Evolutionary conservation across 2,113 vertebrate species (phyloP).

Genomic region (Spea multiplicata): DNA sequence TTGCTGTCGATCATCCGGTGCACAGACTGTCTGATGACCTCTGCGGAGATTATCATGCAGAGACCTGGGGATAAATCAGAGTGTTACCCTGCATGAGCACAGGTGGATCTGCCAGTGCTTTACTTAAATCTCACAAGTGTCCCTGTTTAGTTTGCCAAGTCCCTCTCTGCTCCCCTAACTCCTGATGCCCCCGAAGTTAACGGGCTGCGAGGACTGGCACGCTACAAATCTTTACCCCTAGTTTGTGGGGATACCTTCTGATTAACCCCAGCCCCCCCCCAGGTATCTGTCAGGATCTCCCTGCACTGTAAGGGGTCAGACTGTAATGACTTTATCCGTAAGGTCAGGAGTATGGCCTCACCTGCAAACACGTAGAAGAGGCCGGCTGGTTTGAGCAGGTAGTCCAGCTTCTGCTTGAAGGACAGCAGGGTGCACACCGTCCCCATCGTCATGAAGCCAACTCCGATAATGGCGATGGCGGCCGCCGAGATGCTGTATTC

Average conservation of each 20-base stretch:
- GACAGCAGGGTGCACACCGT: slow-evolving; percentile 76
- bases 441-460: slow-evolving; percentile 83
- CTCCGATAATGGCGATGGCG: slow-evolving; percentile 90
- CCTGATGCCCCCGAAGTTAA: too few species aligned
- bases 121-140: too few species aligned
- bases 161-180: too few species aligned
- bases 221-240: too few species aligned
- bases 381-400: slow-evolving; percentile 88
- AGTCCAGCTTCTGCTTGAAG: slow-evolving; percentile 79
- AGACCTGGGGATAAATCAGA: slow-evolving; percentile 69
- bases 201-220: too few species aligned
- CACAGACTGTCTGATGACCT: slow-evolving; percentile 94
- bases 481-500: slow-evolving; percentile 98
- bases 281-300: too few species aligned
- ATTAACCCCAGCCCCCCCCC: too few species aligned
- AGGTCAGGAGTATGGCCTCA: slow-evolving; percentile 49
- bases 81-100: background rate
- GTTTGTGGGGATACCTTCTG: too few species aligned
- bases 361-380: slow-evolving; percentile 95
- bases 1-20: slow-evolving; percentile 93
- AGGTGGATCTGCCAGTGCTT: too few species aligned
- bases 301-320: too few species aligned
- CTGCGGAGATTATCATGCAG: slow-evolving; percentile 88
- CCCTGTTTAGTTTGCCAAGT: too few species aligned
- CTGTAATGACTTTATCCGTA: too few species aligned